Base-by-base conservation (phyloP, 64 coral and sea anemone genomes). In the Hydrozoanthus tunicans region DNA sequence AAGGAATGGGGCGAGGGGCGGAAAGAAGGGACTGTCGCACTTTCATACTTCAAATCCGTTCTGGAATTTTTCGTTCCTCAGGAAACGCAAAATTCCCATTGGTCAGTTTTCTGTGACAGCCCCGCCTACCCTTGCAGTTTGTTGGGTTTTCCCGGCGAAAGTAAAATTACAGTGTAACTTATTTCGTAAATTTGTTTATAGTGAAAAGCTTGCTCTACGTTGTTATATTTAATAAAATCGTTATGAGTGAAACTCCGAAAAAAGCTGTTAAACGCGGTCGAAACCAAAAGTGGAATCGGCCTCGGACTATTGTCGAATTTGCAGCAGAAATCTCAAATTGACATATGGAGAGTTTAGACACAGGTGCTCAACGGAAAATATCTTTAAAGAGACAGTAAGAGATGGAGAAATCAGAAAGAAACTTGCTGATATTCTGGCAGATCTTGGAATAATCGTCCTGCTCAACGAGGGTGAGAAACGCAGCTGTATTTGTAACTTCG, bases 401-500 rank as follows among this genome's bases (percentile, higher is more conserved):
- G 53, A 78, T 78, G 76, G 76, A 6, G 56, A 78, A 78, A 17
- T 78, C 54, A 51, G 53, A 78, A 78, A 15, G 76, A 78, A 78
- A 78, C 76, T 56, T 11, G 51, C 32, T 12, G 76, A 78, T 78
- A 15, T 78, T 57, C 76, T 78, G 15, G 76, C 76, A 78, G 76
- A 78, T 10, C 76, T 78, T 9, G 76, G 76, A 15, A 78, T 12
- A 78, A 56, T n/a, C 76, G 15, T 56, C 53, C 11, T 78, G 76
- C 76, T 78, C 76, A 56, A 78, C 76, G 54, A 78, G 76, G 76
- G 53, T 78, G 51, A 11, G 76, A 78, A 78, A 53, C 15, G 51
- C 76, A 78, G 76, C 76, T 78, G 76, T 13, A 8, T 78, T 78
- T 78, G 76, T 78, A 55, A 56, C 54, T 78, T 78, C 76, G 76